These are phyloP conservation scores for Echeneis naucrates DNA, from an alignment of 2,797 vertebrate genomes.

Conservation along the genomic window DNA sequence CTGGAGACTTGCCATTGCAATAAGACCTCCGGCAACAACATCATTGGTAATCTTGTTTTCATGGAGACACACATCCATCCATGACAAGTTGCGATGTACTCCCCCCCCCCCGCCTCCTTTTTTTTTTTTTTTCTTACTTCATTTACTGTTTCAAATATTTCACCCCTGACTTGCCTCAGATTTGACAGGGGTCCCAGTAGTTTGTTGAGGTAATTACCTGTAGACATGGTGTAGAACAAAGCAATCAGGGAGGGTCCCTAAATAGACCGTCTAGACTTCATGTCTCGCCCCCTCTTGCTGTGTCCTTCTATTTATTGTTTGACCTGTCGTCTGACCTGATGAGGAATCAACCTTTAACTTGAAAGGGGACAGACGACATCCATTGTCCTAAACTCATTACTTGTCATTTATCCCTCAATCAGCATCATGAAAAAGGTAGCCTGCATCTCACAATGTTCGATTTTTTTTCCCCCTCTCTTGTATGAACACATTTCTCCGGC, in stretches of 20 bases:
- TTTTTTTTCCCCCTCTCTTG: constrained; percentile 8
- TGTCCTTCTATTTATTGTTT: constrained; percentile 74
- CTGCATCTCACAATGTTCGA: constrained; percentile 5
- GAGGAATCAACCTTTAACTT: constrained; percentile 64
- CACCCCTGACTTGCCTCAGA: constrained; percentile 49
- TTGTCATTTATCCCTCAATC: constrained; percentile 55
- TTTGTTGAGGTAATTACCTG: constrained; percentile 86
- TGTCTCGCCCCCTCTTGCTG: constrained; percentile 77
- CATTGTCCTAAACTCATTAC: constrained; percentile 57
- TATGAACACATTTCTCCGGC: constrained; percentile 39
- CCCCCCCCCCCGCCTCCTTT: no score
- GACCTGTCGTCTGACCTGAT: constrained; percentile 72
- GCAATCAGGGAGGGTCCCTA: constrained; percentile 82
- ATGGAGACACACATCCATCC: constrained; percentile 19
- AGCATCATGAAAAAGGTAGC: constrained; percentile 1
- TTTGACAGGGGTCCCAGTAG: constrained; percentile 68
- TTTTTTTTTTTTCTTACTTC: constrained; percentile 9
- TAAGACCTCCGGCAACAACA: background rate
- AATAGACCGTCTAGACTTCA: constrained; percentile 85
- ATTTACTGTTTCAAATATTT: constrained; percentile 41
- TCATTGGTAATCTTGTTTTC: constrained; percentile 41
- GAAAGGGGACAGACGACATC: constrained; percentile 63
- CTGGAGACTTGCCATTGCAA: background rate
- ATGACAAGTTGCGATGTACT: constrained; percentile 7
- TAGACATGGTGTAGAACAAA: constrained; percentile 84